Base-by-base conservation (phyloP, 2,888 invertebrate genomes). In the Nemotelus nigrinus region DNA sequence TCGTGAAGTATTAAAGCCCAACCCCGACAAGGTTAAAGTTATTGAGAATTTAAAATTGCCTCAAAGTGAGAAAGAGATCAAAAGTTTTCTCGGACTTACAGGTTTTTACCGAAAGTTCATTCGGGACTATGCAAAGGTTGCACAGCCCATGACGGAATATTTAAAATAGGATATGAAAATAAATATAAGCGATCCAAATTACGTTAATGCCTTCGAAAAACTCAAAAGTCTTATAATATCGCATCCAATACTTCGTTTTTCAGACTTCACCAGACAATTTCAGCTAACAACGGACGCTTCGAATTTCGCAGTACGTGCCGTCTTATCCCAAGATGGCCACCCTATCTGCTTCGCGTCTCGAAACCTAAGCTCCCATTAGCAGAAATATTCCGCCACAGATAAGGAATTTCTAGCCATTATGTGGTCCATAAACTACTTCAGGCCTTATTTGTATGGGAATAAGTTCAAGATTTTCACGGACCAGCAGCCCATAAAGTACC, bases 31-130 rank as follows among this genome's bases (percentile, higher is more conserved):
- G 63, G 44, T 78, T 48, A 63, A 76, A 8, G 57, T 57, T 57
- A 78, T 70, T 8, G 3, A 63, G 53, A 3, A 8, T 10, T 8
- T 78, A 2, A 58, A 48, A 44, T 7, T 80, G 2, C 81, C 80
- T 0, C 77, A 58, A 47, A 79, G 79, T 4, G 50, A 68, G 43
- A 81, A 80, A 45, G n/a, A 79, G 79, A 77, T 80, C 10, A 80
- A 80, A 74, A 65, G 70, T 2, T 80, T 80, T 43, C 43, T 80
- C 7, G 79, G 80, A 7, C 48, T 79, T 48, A 75, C 80, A 0
- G 78, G 79, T 0, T 80, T 63, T 39, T 79, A 80, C 75, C 48
- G 79, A 10, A 78, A 78, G 47, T 78, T 76, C 58, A 64, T 78
- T 3, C 76, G 57, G 43, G 76, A 76, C 44, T 77, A 75, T 72